A percentile compares a stretch with the other conserved stretches of the same genome.
These are phyloP conservation scores for Didymodactylos carnosus DNA, from an alignment of 2,888 invertebrate genomes.

Conservation along the genomic window DNA sequence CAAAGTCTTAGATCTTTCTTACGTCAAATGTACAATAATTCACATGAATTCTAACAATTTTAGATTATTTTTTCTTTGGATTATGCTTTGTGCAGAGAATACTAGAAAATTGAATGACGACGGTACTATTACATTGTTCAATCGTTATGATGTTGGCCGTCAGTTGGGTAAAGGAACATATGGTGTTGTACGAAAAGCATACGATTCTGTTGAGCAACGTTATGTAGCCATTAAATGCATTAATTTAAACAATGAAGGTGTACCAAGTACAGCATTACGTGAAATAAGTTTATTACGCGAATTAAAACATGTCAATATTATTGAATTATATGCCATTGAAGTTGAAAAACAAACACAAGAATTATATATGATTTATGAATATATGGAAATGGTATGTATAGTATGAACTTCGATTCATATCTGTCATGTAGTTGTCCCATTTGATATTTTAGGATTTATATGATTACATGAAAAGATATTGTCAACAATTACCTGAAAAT, in stretches of 20 bases:
- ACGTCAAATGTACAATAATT: too few species aligned
- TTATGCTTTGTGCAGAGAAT: too few species aligned
- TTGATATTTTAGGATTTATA: too few species aligned
- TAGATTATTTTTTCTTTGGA: too few species aligned
- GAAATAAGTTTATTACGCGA: constrained; percentile 89
- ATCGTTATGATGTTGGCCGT: background rate
- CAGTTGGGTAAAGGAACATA: constrained; percentile 91
- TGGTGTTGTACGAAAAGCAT: constrained; percentile 86
- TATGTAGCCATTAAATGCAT: constrained; percentile 89
- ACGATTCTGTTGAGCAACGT: constrained; percentile 42
- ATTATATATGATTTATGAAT: constrained; percentile 84
- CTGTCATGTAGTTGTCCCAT: too few species aligned
- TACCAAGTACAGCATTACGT: constrained; percentile 89
- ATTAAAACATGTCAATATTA: constrained; percentile 77
- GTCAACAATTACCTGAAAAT: constrained; percentile 29
- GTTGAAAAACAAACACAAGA: constrained; percentile 81
- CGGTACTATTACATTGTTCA: background rate
- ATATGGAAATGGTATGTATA: constrained; percentile 86
- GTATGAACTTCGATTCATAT: too few species aligned
- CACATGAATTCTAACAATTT: too few species aligned
- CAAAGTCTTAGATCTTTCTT: too few species aligned
- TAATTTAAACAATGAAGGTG: constrained; percentile 86
- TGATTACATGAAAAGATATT: constrained; percentile 60
- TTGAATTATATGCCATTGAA: constrained; percentile 53
- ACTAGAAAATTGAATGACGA: too few species aligned